phyloP scores from a whole-genome alignment of 2,797 vertebrate species.

The Danio albolineatus region DNA sequence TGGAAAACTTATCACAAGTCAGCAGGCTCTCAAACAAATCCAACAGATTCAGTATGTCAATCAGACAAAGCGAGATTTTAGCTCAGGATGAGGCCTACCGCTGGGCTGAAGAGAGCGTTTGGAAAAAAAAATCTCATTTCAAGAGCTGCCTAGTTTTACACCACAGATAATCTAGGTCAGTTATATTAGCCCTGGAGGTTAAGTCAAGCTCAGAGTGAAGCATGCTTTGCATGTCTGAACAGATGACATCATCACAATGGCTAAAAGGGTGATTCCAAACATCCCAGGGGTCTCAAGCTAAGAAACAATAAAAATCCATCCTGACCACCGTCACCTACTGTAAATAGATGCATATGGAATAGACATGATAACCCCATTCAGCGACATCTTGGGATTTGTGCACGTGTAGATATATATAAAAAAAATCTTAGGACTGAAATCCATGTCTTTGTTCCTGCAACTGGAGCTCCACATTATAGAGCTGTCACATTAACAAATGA shows the following conservation, averaged over 20 bases:
- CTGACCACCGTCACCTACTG: background rate
- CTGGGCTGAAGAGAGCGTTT: slow-evolving; percentile 36
- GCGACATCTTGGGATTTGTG: background rate
- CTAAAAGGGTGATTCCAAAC: slow-evolving; percentile 16
- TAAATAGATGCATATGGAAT: background rate
- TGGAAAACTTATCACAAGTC: background rate
- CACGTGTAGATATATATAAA: background rate
- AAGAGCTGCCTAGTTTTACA: slow-evolving; percentile 4
- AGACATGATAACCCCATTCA: background rate
- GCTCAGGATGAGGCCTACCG: slow-evolving; percentile 4
- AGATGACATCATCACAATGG: slow-evolving; percentile 59
- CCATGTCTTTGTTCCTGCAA: slow-evolving; percentile 26
- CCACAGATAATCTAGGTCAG: slow-evolving; percentile 45
- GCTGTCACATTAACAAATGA: background rate
- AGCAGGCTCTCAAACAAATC: background rate
- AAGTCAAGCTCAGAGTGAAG: slow-evolving; percentile 49
- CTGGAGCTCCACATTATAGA: slow-evolving; percentile 6
- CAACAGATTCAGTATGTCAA: background rate
- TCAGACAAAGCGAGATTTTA: slow-evolving; percentile 19
- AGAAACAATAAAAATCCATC: background rate
- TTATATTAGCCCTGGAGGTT: slow-evolving; percentile 42
- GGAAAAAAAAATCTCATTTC: slow-evolving; percentile 17
- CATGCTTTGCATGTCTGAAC: slow-evolving; percentile 56
- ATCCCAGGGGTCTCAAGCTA: slow-evolving; percentile 15
- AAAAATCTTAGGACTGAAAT: background rate